Evolutionary conservation across 1,140 invertebrate genomes (phyloP).

Genomic region (Ips nitidus): DNA sequence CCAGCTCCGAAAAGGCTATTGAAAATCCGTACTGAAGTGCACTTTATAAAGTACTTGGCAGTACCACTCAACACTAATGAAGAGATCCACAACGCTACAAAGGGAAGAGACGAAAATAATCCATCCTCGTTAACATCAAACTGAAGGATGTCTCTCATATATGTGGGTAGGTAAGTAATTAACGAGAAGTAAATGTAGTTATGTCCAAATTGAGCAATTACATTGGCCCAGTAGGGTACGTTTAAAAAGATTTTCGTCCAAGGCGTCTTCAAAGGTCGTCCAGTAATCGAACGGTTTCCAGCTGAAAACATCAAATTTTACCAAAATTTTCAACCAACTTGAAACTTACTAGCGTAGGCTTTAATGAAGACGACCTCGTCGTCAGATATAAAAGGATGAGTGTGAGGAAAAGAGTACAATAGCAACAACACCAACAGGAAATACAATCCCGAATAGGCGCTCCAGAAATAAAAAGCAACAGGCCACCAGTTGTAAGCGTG

Average conservation of each 20-base stretch:
- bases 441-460: conserved; percentile 3
- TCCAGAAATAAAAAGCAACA: conserved; percentile 39
- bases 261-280: conserved; percentile 21
- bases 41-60: conserved; percentile 16
- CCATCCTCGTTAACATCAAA: conserved; percentile 33
- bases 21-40: conserved; percentile 8
- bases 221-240: conserved; percentile 28
- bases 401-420: conserved; percentile 32
- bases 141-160: conserved; percentile 37
- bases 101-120: conserved; percentile 23
- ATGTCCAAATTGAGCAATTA: conserved; percentile 33
- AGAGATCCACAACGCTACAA: conserved; percentile 32
- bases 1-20: conserved; percentile 29
- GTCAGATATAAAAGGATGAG: conserved; percentile 33
- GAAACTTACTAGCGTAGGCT: conserved; percentile 6
- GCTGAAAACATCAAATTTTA: background rate
- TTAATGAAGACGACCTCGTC: conserved; percentile 28
- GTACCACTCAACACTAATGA: conserved; percentile 16
- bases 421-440: conserved; percentile 24
- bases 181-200: conserved; percentile 36
- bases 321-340: background rate
- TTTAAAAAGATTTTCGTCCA: conserved; percentile 26
- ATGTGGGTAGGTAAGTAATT: conserved; percentile 37
- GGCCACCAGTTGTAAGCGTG: conserved; percentile 19
- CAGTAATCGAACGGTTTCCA: background rate